phyloP scores from a whole-genome alignment of 2,113 vertebrate species.

The Phaethornis superciliosus region DNA sequence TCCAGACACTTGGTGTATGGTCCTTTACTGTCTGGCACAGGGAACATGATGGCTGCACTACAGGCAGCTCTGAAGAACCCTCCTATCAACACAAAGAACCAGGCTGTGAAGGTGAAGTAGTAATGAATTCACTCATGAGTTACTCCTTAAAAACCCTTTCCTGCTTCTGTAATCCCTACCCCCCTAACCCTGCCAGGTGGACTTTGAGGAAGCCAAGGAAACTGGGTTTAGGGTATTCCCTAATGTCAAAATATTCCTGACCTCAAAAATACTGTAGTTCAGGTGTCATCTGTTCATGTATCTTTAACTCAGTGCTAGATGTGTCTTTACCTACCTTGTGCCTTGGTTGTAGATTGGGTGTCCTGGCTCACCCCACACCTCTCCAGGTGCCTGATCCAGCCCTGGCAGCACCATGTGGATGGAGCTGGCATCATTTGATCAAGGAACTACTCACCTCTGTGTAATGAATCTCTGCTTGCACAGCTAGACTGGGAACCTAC shows the following conservation, averaged over 20 bases:
- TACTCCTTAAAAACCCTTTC: neutral
- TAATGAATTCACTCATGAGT: fast-evolving
- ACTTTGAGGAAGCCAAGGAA: neutral
- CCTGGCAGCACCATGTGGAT: neutral
- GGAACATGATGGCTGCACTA: slow-evolving; percentile 92
- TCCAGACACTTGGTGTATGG: neutral
- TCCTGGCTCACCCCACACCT: neutral
- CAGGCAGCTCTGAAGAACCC: slow-evolving; percentile 97
- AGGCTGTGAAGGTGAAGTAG: slow-evolving; percentile 89
- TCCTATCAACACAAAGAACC: slow-evolving; percentile 97
- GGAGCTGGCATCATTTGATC: fast-evolving
- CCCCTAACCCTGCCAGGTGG: neutral
- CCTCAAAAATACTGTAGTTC: neutral
- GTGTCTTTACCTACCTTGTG: neutral
- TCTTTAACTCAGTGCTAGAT: neutral
- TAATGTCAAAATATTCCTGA: fast-evolving
- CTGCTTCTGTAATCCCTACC: neutral
- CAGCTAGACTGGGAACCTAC: neutral
- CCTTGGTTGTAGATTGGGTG: fast-evolving
- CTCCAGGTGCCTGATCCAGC: neutral
- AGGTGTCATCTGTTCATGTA: fast-evolving
- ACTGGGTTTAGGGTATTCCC: neutral
- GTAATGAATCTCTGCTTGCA: neutral
- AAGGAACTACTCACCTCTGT: neutral
- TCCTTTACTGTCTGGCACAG: slow-evolving; percentile 87